These are phyloP conservation scores for Drosophila tani DNA, from an alignment of 1,140 invertebrate species.

Conservation along the genomic window DNA sequence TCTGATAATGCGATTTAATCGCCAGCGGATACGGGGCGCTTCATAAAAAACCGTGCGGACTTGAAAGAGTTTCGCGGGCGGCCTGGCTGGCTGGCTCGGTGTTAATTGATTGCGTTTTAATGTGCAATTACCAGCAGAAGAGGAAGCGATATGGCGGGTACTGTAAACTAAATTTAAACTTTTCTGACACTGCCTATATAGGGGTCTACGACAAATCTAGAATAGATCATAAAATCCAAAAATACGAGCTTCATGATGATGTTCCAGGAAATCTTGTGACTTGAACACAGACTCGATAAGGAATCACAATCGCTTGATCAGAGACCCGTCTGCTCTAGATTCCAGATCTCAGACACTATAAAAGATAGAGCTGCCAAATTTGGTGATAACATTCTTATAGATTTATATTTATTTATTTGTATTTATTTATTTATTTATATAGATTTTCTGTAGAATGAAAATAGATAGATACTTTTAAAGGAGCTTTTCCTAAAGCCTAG, in stretches of 20 bases:
- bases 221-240: not conserved
- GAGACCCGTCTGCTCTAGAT: not conserved
- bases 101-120: slow-evolving; percentile 69
- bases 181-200: not conserved
- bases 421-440: no score
- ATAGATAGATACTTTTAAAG: no score
- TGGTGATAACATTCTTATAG: no score
- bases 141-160: slow-evolving; percentile 15
- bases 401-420: no score
- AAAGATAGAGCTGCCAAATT: no score
- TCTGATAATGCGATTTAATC: slow-evolving; percentile 61
- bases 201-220: not conserved
- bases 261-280: not conserved
- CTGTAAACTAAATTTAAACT: slow-evolving; percentile 30
- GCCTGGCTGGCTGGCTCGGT: slow-evolving; percentile 3
- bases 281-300: not conserved
- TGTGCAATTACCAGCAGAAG: slow-evolving; percentile 48
- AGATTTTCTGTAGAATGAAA: no score
- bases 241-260: no score
- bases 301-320: not conserved
- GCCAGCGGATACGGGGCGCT: slow-evolving; percentile 14
- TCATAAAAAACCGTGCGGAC: slow-evolving; percentile 42
- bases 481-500: no score
- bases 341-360: no score
- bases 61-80: slow-evolving; percentile 45